Evolutionary conservation across 2,797 vertebrate genomes (phyloP), one percentile per base, ranked within the genome.

Genomic region (Botia almorhae): DNA sequence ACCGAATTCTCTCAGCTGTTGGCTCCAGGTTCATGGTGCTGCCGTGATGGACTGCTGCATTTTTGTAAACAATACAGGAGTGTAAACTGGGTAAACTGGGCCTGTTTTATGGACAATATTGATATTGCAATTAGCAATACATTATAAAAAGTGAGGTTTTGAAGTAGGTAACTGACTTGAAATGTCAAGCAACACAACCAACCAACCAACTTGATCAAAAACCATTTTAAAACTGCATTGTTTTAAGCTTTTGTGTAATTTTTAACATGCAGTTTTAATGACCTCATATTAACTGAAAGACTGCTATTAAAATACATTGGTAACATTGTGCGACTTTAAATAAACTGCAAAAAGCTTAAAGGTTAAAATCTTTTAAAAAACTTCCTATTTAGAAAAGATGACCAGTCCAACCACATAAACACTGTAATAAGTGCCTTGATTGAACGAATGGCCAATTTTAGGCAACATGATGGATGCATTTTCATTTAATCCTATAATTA

Each of bases 11-110:
- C 65, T 78, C 48, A 75, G 58, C 56, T 74, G 29, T 48, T 33
- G 43, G 19, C 29, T 46, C 64, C 51, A 80, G 67, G 14, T 21
- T 74, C 4, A 39, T 50, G 63, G 19, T 73, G 51, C 48, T 69
- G 68, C 43, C 16, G 55, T 4, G 68, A 69, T 58, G 2, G 7
- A 23, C 33, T 67, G 12, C 21, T 17, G n/a, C 7, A 3, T 65
- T 80, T 80, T 67, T 73, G 58, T 79, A 53, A 72, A 61, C 67
- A 71, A 72, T 11, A 16, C 65, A 0, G 3, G 29, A 33, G 33
- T 33, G 33, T 33, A 33, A 33, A 33, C 33, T 69, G 55, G 17
- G 10, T 26, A n/a, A n/a, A n/a, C n/a, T n/a, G 48, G 48, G 11
- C 48, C 33, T 33, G 33, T 33, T 33, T 33, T 33, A 33, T 33